A percentile compares a stretch with the other conserved stretches of the same genome.
Evolutionary conservation across 2,113 vertebrate genomes (phyloP).

Genomic region (Rhinogobius similis): DNA sequence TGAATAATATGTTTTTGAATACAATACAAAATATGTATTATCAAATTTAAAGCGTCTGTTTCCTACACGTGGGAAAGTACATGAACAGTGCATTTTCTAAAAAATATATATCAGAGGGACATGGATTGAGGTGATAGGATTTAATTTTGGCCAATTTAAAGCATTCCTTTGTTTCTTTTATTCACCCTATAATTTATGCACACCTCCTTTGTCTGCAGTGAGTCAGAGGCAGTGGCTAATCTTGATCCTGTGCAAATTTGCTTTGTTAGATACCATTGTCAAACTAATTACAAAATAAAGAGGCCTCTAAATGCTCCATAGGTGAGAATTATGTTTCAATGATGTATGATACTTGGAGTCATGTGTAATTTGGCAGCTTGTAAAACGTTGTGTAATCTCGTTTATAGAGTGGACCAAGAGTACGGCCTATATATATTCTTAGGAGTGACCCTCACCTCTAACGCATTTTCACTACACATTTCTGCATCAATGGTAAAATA

Average conservation of each 20-base stretch:
- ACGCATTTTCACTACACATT: slow-evolving; percentile 6
- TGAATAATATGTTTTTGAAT: neutral
- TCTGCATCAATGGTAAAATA: neutral
- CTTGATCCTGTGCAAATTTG: neutral
- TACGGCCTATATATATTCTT: slow-evolving; percentile 33
- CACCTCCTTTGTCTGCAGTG: neutral
- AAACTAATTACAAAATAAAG: neutral
- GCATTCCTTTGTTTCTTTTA: neutral
- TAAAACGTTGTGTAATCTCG: slow-evolving; percentile 31
- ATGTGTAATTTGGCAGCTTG: slow-evolving; percentile 24
- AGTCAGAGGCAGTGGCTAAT: neutral
- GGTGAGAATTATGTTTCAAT: neutral
- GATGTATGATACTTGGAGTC: neutral
- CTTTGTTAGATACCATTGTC: neutral
- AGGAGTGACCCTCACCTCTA: slow-evolving; percentile 13
- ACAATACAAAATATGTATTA: no score
- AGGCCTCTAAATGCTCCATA: neutral
- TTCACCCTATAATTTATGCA: neutral
- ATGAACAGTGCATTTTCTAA: neutral
- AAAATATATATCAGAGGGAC: neutral
- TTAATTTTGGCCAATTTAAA: neutral
- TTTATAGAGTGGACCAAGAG: slow-evolving; percentile 25
- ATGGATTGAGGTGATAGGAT: neutral
- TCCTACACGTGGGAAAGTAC: neutral
- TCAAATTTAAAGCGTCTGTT: no score